Base-by-base conservation (phyloP, 1,140 invertebrate species). In the Neotoxoptera formosana region DNA sequence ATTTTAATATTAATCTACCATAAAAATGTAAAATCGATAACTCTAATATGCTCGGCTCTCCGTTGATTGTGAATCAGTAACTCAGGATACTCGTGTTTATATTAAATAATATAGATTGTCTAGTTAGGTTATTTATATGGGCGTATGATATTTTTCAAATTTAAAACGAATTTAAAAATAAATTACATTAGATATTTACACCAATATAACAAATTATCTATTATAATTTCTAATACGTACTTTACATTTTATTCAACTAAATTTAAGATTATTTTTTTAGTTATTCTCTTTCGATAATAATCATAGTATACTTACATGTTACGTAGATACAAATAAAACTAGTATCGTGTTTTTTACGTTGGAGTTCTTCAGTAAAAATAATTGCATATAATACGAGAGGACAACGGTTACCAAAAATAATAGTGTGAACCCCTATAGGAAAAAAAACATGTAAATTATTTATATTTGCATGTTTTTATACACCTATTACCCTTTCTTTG, bases 401-500 rank as follows among this genome's bases (percentile, higher is more conserved):
- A 84, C 45, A 47, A 45, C 41, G 11, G 30, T 11, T 51, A 20
- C 2, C 47, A 88, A 88, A 34, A 51, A 51, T 48, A 51, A 34
- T 88, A 51, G n/a, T 34, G 47, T 20, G 14, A 51, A 88, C 6
- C 47, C 23, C 30, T 34, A 34, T n/a, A n/a, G n/a, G n/a, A 34
- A 34, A 51, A 88, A 88, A 48, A 88, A 34, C 47, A 88, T 88
- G 30, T 34, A 51, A 88, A 51, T 34, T 41, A 23, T 25, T 21
- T 51, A 48, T 25, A 48, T 51, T 86, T 88, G 30, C 86, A 34
- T 88, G 47, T 48, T 88, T 87, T n/a, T 76, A 76, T 76, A 45
- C 45, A 86, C 36, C 36, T 86, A 86, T 76, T 86, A 45, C 36
- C 83, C 83, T 86, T 86, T 86, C 83, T 86, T 51, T 51, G 86